These are phyloP conservation scores for Phymatocera aterrima DNA, from an alignment of 2,888 invertebrate species.

Conservation along the genomic window DNA sequence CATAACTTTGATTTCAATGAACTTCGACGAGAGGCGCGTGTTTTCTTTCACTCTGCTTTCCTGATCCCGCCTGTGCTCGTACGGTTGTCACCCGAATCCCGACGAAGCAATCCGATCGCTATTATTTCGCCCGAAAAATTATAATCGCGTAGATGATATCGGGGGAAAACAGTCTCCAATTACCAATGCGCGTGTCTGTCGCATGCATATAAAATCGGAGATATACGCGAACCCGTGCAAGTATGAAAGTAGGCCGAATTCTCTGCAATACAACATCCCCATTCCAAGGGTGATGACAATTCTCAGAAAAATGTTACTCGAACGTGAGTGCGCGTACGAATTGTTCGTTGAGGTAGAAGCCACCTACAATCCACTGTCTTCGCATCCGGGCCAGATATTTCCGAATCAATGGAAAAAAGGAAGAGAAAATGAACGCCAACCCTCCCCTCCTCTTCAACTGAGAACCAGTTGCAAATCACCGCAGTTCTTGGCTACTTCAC, in stretches of 20 bases:
- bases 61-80: not conserved
- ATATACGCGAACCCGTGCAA: not conserved
- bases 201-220: not conserved
- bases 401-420: not conserved
- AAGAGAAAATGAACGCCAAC: not conserved
- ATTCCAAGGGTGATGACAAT: conserved; percentile 7
- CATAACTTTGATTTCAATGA: conserved; percentile 38
- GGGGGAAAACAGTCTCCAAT: not conserved
- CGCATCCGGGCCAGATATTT: not conserved
- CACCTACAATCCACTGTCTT: not conserved
- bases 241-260: not conserved
- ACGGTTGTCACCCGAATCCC: not conserved
- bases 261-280: conserved; percentile 2
- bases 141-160: not conserved
- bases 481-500: not conserved
- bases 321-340: not conserved
- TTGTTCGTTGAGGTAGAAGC: not conserved
- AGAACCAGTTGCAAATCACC: conserved; percentile 4
- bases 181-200: not conserved
- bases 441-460: not conserved
- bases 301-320: not conserved
- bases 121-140: not conserved
- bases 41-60: not conserved
- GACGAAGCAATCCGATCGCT: not conserved
- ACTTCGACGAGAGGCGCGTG: conserved; percentile 38